Evolutionary conservation across 2,797 vertebrate species (phyloP), one percentile per base, ranked within the genome.

Genomic region (Enteromius treurensis): DNA sequence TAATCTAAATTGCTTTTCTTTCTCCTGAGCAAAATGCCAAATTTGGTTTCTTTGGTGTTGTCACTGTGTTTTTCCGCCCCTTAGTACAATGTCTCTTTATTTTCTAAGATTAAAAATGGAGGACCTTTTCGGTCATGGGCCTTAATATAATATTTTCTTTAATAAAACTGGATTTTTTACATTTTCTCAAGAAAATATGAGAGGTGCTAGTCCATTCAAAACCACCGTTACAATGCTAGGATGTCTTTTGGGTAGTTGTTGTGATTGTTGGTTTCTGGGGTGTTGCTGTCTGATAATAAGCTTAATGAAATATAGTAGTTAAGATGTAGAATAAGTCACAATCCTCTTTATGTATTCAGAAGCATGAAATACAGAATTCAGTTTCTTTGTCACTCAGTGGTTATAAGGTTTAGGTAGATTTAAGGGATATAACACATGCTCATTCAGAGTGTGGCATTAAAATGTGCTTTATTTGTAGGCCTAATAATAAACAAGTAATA

Each of bases 1-100:
- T 75, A 67, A 82, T 82, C 80, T 75, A 82, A 82, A 82, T 82
- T 62, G 51, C 69, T 74, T 81, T 81, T 32, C 58, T 75, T 80
- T 81, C 45, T 82, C 68, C 26, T 73, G 58, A 34, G 53, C 23
- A 73, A 81, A 70, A 71, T 71, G 23, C 17, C 51, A 81, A 71
- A 81, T 58, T 34, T 58, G 26, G 37, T 58, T 32, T 60, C 37
- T 45, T 60, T 47, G 32, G 53, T 73, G 26, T 64, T 73, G 68
- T 73, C 26, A n/a, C 10, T 37, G 3, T 75, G 37, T 65, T 49
- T 81, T 81, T 23, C 14, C 13, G 13, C 19, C 13, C 2, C 42
- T 74, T 49, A 58, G 4, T 51, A 19, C 21, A 74, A 23, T 34
- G 26, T 74, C 0, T 62, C 34, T 29, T 62, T 77, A 32, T 64